Conservation (phyloP, 23 tunicate species). For the Aplidium turbinatum region DNA sequence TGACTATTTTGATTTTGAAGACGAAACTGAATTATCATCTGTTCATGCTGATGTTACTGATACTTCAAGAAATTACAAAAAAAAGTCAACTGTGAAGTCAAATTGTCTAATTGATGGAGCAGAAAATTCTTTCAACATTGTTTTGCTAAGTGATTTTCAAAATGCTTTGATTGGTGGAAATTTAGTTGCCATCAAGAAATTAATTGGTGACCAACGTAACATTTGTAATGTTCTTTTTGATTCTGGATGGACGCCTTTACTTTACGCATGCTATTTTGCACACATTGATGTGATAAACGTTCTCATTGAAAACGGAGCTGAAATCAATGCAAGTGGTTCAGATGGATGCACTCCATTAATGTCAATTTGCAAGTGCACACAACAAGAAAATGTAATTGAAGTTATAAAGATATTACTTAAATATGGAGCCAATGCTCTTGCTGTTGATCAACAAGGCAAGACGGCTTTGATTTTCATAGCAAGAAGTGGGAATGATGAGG, state of each 20-base stretch:
- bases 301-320: conserved; percentile 40
- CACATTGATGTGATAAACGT: conserved; percentile 28
- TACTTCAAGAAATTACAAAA: neutral
- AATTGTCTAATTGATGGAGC: conserved; percentile 2
- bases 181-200: neutral
- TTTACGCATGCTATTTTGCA: conserved; percentile 69
- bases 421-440: conserved; percentile 31
- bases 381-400: neutral
- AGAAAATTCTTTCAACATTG: neutral
- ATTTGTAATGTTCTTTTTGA: conserved; percentile 38
- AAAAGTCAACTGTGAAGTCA: conserved; percentile 2
- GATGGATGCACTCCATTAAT: conserved; percentile 61
- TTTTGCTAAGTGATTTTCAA: conserved; percentile 43
- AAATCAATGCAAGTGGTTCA: conserved; percentile 29
- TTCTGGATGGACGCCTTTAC: conserved; percentile 66
- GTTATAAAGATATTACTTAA: conserved; percentile 23
- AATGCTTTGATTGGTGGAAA: conserved; percentile 50
- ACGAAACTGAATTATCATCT: conserved; percentile 31
- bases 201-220: neutral
- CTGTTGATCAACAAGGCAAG: conserved; percentile 37
- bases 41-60: conserved; percentile 18
- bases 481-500: conserved; percentile 35
- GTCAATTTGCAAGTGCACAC: conserved; percentile 49
- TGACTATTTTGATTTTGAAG: conserved; percentile 38
- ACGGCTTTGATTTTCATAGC: conserved; percentile 62